Evolutionary conservation across 1,140 invertebrate species (phyloP).

Genomic region (Pectinophora gossypiella): DNA sequence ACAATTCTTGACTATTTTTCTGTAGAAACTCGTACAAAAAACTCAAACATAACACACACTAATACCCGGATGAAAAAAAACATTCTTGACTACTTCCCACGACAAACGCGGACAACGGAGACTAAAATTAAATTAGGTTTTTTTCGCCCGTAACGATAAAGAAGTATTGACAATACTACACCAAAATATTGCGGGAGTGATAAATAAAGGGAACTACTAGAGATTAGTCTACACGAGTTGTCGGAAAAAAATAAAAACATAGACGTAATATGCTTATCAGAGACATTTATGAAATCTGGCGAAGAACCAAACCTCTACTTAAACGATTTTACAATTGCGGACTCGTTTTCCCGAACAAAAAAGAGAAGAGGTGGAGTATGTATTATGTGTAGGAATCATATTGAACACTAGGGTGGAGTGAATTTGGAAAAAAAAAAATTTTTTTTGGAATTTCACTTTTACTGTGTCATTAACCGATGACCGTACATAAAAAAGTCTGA

Average conservation of each 20-base stretch:
- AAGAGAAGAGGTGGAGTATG: conserved; percentile 16
- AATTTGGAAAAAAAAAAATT: too few relatives aligned
- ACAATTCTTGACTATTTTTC: background rate
- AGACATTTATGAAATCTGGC: conserved; percentile 17
- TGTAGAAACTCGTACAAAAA: background rate
- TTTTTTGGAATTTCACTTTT: too few relatives aligned
- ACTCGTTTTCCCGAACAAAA: conserved; percentile 5
- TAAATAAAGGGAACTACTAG: background rate
- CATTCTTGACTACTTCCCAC: too few relatives aligned
- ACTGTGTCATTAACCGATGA: too few relatives aligned
- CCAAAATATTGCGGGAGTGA: background rate
- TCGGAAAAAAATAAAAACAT: background rate
- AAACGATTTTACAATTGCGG: conserved; percentile 3
- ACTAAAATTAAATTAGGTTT: background rate
- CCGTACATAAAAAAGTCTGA: too few relatives aligned
- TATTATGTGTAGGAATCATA: conserved; percentile 6
- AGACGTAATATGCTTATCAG: conserved; percentile 10
- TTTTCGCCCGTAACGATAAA: background rate
- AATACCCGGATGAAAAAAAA: background rate
- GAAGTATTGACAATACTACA: background rate
- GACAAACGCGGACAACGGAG: too few relatives aligned
- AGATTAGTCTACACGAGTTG: background rate
- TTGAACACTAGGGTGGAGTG: too few relatives aligned
- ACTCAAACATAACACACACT: background rate
- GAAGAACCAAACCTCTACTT: conserved; percentile 11